Evolutionary conservation across 2,888 invertebrate genomes (phyloP), one percentile per base, ranked within the genome.

Genomic region (Alviniconcha strummeri): DNA sequence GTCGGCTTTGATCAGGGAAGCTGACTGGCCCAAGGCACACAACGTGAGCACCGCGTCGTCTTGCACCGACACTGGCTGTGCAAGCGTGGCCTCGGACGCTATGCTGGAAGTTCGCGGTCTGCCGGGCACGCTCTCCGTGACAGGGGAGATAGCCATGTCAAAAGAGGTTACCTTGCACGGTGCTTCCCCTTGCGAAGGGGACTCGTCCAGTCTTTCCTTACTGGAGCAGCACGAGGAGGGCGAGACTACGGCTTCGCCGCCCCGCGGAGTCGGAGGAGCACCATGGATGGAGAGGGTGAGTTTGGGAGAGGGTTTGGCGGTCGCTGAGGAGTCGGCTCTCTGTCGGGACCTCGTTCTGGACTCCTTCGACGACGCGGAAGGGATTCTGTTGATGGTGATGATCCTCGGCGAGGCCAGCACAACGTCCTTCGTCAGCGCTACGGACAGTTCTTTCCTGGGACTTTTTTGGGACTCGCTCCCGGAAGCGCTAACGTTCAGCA

Each of bases 341-440:
- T 69, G 55, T n/a, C 69, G 80, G 19, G 55, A n/a, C 55, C 55
- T 67, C 8, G 9, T 54, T 67, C 55, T 67, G n/a, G 69, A 0
- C 55, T 80, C 80, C n/a, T 64, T 78, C 64, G 78, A n/a, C 6
- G 80, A 60, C n/a, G 80, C 64, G 17, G 69, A 69, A n/a, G 80
- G 69, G 5, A 69, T 60, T 55, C 80, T 54, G 80, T 80, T 80
- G 80, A 80, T 80, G 80, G 80, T 80, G 80, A 80, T 80, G 69
- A 80, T 80, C 19, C 67, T 67, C n/a, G 80, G 80, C 7, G 80
- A 80, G 13, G 52, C n/a, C n/a, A 80, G 7, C 9, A 15, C 55
- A 54, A 36, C 80, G 17, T 80, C 80, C 9, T 55, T 80, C 15
- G n/a, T 69, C 54, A 52, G 19, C 64, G 8, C 54, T 2, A 19